Evolutionary conservation across 2,888 invertebrate genomes (phyloP).

Genomic region (Lordiphosa andalusiaca): DNA sequence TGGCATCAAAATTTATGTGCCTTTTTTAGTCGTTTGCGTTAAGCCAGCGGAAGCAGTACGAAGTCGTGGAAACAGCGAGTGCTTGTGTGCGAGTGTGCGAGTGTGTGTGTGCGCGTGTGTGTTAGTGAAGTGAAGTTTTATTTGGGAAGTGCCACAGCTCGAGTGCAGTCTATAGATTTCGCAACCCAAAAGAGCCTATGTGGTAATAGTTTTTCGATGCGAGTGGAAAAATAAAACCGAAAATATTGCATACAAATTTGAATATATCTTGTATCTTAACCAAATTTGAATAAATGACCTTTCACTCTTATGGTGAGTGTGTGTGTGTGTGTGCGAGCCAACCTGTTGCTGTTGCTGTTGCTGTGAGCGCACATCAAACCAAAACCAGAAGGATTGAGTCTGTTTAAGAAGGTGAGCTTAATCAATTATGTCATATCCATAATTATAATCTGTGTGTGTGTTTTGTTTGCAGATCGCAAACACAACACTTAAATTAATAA

Average conservation of each 20-base stretch:
- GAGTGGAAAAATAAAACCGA: slow-evolving; percentile 7
- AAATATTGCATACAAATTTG: neutral
- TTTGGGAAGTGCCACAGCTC: slow-evolving; percentile 1
- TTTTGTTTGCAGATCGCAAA: too few relatives aligned
- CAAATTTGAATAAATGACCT: neutral
- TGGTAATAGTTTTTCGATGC: slow-evolving; percentile 21
- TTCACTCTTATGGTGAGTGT: slow-evolving; percentile 6
- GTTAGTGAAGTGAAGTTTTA: slow-evolving; percentile 27
- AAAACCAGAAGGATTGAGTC: slow-evolving; percentile 1
- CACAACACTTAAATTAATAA: slow-evolving; percentile 51
- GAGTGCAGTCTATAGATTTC: slow-evolving; percentile 8
- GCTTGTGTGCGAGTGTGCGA: slow-evolving; percentile 14
- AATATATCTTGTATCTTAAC: neutral
- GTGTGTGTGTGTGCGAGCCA: slow-evolving; percentile 18
- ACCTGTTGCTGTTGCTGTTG: slow-evolving; percentile 47
- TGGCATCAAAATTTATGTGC: slow-evolving; percentile 74
- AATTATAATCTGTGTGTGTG: too few relatives aligned
- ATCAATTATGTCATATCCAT: too few relatives aligned
- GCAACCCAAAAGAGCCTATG: slow-evolving; percentile 17
- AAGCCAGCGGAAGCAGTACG: slow-evolving; percentile 74
- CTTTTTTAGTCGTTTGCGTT: slow-evolving; percentile 74
- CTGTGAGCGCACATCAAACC: slow-evolving; percentile 9
- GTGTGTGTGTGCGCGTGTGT: slow-evolving; percentile 17
- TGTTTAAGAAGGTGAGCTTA: neutral
- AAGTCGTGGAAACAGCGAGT: slow-evolving; percentile 32